phyloP scores from a whole-genome alignment of 2,888 invertebrate species.

The Silvanus unidentatus region DNA sequence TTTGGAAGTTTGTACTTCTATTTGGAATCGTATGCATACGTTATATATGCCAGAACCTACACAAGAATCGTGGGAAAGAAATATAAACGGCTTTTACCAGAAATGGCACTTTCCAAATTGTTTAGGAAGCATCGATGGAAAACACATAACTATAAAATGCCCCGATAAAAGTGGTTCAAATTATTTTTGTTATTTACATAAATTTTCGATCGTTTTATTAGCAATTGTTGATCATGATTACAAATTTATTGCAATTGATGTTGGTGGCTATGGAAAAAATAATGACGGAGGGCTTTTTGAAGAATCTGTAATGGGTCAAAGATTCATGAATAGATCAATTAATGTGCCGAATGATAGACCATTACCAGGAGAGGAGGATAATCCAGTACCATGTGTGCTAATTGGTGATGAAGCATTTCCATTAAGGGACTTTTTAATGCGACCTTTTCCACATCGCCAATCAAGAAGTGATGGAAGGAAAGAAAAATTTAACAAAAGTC shows the following conservation, averaged over 20 bases:
- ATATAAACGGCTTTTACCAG: conserved; percentile 11
- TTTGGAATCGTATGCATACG: not conserved
- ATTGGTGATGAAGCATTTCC: conserved; percentile 22
- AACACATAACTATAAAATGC: conserved; percentile 14
- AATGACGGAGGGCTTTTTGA: conserved; percentile 25
- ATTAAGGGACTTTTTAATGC: conserved; percentile 17
- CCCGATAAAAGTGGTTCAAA: conserved; percentile 17
- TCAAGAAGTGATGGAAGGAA: conserved; percentile 13
- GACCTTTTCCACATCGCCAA: conserved; percentile 22
- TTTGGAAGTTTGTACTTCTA: not conserved
- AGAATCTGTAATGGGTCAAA: conserved; percentile 19
- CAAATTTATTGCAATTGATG: conserved; percentile 23
- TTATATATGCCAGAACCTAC: not conserved
- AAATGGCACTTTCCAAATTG: conserved; percentile 24
- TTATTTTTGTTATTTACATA: conserved; percentile 18
- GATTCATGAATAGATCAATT: conserved; percentile 12
- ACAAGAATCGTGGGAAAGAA: conserved; percentile 13
- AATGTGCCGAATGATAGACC: conserved; percentile 14
- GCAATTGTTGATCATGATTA: conserved; percentile 14
- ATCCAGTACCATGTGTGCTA: conserved; percentile 19
- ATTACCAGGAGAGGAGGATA: conserved; percentile 13
- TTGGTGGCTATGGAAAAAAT: conserved; percentile 23
- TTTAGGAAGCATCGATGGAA: conserved; percentile 15
- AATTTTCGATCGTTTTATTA: conserved; percentile 14
- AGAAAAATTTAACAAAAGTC: conserved; percentile 20